Conservation (phyloP, 2,113 vertebrate species). For the Gracilinanus agilis region DNA sequence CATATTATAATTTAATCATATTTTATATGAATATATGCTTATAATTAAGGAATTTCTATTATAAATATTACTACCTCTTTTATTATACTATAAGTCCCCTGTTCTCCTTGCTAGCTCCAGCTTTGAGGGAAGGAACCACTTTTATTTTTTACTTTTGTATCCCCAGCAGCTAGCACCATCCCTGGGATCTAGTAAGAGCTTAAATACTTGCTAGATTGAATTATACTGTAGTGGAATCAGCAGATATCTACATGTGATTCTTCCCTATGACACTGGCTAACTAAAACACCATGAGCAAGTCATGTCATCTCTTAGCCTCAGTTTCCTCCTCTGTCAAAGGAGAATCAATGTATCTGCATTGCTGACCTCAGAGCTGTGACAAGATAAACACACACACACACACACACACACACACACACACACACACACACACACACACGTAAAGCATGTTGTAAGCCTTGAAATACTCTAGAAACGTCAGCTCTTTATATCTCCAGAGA, state of each 20-base stretch:
- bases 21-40: too few relatives aligned
- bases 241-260: background rate
- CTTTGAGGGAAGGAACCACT: background rate
- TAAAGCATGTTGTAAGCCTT: background rate
- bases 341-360: background rate
- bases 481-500: background rate
- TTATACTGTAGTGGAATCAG: background rate
- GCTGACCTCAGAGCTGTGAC: background rate
- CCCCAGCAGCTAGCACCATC: background rate
- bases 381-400: too few relatives aligned
- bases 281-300: background rate
- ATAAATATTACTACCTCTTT: background rate
- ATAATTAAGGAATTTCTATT: background rate
- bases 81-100: background rate
- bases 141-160: background rate
- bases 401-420: too few relatives aligned
- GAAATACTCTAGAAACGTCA: background rate
- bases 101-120: background rate
- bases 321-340: background rate
- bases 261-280: background rate
- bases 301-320: background rate
- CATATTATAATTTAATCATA: too few relatives aligned
- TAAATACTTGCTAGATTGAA: background rate
- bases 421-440: too few relatives aligned
- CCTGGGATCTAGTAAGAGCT: background rate